Conservation (phyloP, 1,140 invertebrate genomes). For the Hydropsyche tenuis region DNA sequence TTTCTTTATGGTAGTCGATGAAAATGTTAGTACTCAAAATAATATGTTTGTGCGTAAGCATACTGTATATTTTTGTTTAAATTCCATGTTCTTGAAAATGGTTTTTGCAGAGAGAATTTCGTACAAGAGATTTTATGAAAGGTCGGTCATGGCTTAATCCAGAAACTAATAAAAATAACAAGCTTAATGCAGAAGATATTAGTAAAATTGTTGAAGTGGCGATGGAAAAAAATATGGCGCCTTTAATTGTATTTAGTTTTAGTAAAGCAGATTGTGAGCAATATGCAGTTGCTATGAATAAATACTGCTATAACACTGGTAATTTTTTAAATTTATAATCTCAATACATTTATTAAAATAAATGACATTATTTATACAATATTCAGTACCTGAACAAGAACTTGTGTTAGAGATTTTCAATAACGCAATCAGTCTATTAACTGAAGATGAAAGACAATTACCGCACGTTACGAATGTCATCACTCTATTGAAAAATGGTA, state of each 20-base stretch:
- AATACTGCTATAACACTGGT: conserved; percentile 94
- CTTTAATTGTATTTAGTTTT: conserved; percentile 99
- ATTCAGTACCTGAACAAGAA: conserved; percentile 84
- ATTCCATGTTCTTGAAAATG: neutral
- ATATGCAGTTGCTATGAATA: conserved; percentile 95
- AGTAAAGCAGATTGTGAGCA: conserved; percentile 98
- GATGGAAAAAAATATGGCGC: conserved; percentile 96
- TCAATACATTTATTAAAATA: neutral
- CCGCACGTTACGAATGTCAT: conserved; percentile 96
- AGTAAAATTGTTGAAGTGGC: conserved; percentile 54
- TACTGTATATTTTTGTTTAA: neutral
- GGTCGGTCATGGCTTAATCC: conserved; percentile 78
- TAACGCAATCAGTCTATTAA: conserved; percentile 96
- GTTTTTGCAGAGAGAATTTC: conserved; percentile 77
- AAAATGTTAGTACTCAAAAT: conserved; percentile 77
- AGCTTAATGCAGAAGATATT: neutral
- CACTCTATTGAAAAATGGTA: conserved; percentile 92
- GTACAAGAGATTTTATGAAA: conserved; percentile 97
- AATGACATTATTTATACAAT: conserved; percentile 21
- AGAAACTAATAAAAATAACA: neutral
- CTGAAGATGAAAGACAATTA: conserved; percentile 91
- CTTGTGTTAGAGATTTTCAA: conserved; percentile 96
- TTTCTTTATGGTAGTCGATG: conserved; percentile 95
- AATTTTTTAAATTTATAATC: neutral
- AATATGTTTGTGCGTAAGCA: neutral